Evolutionary conservation across 2,888 invertebrate species (phyloP).

Genomic region (Mesodorylaimus sp.): DNA sequence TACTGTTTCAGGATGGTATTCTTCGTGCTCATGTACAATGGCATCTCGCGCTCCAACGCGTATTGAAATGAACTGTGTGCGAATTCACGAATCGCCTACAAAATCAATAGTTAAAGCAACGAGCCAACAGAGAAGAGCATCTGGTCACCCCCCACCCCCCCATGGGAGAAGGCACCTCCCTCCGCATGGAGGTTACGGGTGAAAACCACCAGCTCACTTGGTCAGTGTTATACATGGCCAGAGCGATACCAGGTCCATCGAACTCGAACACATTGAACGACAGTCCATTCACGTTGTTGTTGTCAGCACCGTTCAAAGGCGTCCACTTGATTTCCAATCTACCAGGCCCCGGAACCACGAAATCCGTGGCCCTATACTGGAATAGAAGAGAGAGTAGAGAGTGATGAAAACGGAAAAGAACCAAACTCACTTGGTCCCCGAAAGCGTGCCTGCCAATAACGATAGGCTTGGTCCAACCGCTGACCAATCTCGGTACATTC

Average conservation of each 20-base stretch:
- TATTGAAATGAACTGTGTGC: constrained; percentile 83
- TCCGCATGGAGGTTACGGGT: no score
- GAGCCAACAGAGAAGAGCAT: no score
- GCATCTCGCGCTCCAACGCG: constrained; percentile 63
- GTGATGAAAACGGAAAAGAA: neutral
- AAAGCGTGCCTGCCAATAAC: constrained; percentile 78
- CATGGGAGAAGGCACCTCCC: no score
- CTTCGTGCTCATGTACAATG: constrained; percentile 53
- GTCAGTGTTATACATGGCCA: constrained; percentile 89
- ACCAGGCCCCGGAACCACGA: constrained; percentile 75
- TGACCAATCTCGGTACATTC: constrained; percentile 79
- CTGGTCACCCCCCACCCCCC: no score
- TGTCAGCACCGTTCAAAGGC: constrained; percentile 38
- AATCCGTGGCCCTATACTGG: constrained; percentile 79
- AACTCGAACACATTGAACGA: constrained; percentile 16
- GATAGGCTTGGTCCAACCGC: constrained; percentile 85
- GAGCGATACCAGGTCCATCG: constrained; percentile 51
- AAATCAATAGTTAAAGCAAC: constrained; percentile 12
- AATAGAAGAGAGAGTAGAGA: constrained; percentile 12
- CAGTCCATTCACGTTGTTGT: constrained; percentile 10
- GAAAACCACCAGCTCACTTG: no score
- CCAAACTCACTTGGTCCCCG: constrained; percentile 54
- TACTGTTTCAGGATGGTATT: constrained; percentile 90
- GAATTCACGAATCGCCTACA: constrained; percentile 50
- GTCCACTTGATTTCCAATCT: constrained; percentile 65